Percentiles rank a stretch among this genome's conserved stretches.
Evolutionary conservation across 2,113 vertebrate species (phyloP).

Genomic region (Urocynchramus pylzowi): DNA sequence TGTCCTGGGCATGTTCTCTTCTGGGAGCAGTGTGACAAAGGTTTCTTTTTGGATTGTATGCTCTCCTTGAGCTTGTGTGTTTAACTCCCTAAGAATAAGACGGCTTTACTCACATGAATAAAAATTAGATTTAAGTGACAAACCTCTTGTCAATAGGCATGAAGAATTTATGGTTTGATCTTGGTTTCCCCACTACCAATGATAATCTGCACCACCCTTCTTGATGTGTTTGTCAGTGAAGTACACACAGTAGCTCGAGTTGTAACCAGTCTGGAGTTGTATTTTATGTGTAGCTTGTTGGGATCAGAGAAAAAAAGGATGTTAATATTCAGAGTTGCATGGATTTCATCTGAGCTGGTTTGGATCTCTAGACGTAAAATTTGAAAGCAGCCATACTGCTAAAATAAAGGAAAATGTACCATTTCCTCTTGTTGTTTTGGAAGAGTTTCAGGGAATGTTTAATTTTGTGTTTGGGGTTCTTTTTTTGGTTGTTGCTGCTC

Average conservation of each 20-base stretch:
- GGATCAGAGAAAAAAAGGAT: background rate
- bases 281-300: background rate
- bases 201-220: background rate
- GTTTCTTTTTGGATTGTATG: background rate
- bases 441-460: background rate
- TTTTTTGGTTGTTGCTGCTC: background rate
- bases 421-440: background rate
- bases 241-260: background rate
- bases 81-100: background rate
- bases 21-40: background rate
- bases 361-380: background rate
- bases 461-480: fast-evolving
- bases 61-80: background rate
- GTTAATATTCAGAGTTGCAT: fast-evolving
- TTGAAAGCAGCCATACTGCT: background rate
- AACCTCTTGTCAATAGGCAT: background rate
- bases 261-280: fast-evolving
- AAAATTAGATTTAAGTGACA: background rate
- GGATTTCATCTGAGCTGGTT: background rate
- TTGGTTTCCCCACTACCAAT: background rate
- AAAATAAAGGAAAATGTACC: background rate
- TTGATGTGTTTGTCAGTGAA: fast-evolving
- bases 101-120: fast-evolving
- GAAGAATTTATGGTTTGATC: background rate
- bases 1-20: background rate